These are phyloP conservation scores for Chaitophorus viminalis DNA, from an alignment of 2,888 invertebrate genomes.

Conservation along the genomic window DNA sequence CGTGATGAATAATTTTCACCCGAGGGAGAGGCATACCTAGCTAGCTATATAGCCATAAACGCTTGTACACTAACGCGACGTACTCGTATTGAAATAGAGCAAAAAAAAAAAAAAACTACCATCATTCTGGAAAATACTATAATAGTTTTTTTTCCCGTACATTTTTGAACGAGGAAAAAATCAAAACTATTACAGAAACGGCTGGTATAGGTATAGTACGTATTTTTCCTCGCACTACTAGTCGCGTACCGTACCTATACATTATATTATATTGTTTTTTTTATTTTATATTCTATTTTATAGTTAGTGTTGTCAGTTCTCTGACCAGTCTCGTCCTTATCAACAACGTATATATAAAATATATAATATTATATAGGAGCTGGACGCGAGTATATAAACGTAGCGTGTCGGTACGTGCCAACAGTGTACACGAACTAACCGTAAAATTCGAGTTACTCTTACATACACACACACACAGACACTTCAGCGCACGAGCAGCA, in stretches of 20 bases:
- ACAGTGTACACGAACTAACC: constrained; percentile 61
- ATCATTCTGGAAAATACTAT: constrained; percentile 23
- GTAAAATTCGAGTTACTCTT: constrained; percentile 47
- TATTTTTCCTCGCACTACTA: constrained; percentile 35
- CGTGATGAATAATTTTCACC: neutral
- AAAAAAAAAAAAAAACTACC: constrained; percentile 26
- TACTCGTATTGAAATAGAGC: too few relatives aligned
- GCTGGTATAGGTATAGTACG: constrained; percentile 18
- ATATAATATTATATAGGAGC: constrained; percentile 26
- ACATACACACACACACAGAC: too few relatives aligned
- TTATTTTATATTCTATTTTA: constrained; percentile 7
- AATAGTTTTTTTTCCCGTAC: neutral
- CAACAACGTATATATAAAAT: constrained; percentile 11
- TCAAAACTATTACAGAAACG: constrained; percentile 48
- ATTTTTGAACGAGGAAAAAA: constrained; percentile 21
- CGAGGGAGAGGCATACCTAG: neutral
- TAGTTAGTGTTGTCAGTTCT: constrained; percentile 25
- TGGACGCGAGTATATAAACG: constrained; percentile 46
- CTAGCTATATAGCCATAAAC: too few relatives aligned
- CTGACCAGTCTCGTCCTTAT: constrained; percentile 56
- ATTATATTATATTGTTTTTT: constrained; percentile 3
- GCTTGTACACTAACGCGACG: too few relatives aligned
- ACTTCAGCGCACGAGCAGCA: neutral
- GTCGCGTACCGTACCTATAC: too few relatives aligned
- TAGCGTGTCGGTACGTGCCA: constrained; percentile 61